Evolutionary conservation across 1,140 invertebrate genomes (phyloP), one percentile per base, ranked within the genome.

Genomic region (Panulirus ornatus): DNA sequence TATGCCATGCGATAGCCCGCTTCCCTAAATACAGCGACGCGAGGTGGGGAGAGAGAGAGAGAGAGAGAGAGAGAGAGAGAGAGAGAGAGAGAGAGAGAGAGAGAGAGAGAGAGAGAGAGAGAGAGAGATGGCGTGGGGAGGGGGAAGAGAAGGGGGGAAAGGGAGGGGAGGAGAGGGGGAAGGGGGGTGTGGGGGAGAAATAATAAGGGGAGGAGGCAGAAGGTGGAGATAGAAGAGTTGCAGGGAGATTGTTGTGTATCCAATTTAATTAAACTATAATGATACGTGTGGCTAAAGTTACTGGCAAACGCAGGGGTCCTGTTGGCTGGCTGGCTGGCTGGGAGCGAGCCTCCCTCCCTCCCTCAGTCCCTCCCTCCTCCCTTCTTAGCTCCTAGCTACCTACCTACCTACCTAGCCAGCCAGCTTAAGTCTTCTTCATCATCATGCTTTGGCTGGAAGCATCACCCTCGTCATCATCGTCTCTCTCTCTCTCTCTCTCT

Each of bases 241-340:
- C 16, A 5, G 16, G 38, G 75, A 58, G 51, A 81, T 81, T 81
- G 47, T 81, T 81, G 78, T 81, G 51, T 30, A 81, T 81, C 78
- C 78, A 81, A 81, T 81, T 81, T 81, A 81, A 81, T 81, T 81
- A 81, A 81, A 58, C 47, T 36, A 27, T 81, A 81, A 81, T 81
- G 78, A 81, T 81, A 81, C 47, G 30, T 38, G 78, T 81, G 78
- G 5, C 47, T 19, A 81, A 81, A 47, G 54, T 81, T 81, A 81
- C 58, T 81, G 78, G 58, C 47, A 38, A 38, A 81, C 47, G 78
- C 78, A 30, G n/a, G 34, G 27, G 78, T 81, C 27, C 51, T 81
- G 78, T 42, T 81, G 47, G 44, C 78, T 58, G 47, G 34, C 27
- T 38, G 70, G 47, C 78, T 81, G 8, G 30, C n/a, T 3, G 42